Evolutionary conservation across 1,140 invertebrate species (phyloP), one percentile per base, ranked within the genome.

Genomic region (Gonioctena quinquepunctata): DNA sequence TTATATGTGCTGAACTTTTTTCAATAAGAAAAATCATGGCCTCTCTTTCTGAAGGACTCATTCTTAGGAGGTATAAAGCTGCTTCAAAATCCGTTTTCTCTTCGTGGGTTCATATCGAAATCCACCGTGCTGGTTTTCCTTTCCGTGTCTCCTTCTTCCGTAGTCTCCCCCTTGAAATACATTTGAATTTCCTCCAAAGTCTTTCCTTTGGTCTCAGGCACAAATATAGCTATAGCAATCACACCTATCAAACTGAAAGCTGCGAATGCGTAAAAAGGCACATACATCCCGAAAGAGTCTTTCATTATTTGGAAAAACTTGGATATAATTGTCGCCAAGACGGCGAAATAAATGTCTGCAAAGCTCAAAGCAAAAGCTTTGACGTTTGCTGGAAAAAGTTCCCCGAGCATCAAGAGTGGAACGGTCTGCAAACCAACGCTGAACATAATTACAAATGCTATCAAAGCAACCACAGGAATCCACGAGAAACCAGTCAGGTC

Each of bases 201-300:
- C 79, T 92, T 93, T 8, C 91, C 92, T 83, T 94, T 95, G 0
- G 94, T 96, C 83, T 96, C 94, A 0, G 93, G 93, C n/a, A 94
- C 84, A 48, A 87, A 85, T 2, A 87, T 80, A 8, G 90, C 81
- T 49, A 90, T 87, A 76, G 90, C 94, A 7, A 91, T 67, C 2
- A 90, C 78, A 3, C 90, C 87, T 2, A 90, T 57, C 0, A 89
- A 74, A 33, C 91, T 91, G 73, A 90, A 86, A 2, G 87, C 81
- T 0, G 91, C 85, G 81, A 96, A 96, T 13, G 90, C 80, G 86
- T 89, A 91, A 82, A 93, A 94, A 57, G 91, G 88, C 54, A 88
- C 88, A 79, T 93, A 89, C 23, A 89, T 88, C 13, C 88, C 87
- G 18, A 91, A 85, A 3, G 81, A 72, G 71, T 89, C 86, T 57